Evolutionary conservation across 2,113 vertebrate species (phyloP).

Genomic region (Capreolus pygargus): DNA sequence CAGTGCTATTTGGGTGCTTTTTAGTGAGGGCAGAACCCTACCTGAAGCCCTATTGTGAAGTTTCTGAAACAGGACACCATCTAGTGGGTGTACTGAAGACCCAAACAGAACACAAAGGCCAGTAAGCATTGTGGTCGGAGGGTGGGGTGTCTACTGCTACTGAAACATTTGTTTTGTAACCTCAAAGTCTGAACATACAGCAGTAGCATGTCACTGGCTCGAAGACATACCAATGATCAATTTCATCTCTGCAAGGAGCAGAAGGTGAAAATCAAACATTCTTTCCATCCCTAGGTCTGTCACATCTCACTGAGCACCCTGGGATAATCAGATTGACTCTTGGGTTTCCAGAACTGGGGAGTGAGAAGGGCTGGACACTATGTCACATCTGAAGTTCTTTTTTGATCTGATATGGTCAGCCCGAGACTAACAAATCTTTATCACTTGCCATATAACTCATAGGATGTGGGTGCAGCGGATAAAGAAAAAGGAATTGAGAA

Average conservation of each 20-base stretch:
- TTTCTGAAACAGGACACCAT: constrained; percentile 1
- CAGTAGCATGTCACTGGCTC: neutral
- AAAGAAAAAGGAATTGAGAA: constrained; percentile 21
- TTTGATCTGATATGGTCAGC: neutral
- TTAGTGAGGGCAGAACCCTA: neutral
- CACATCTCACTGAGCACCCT: neutral
- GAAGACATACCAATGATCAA: neutral
- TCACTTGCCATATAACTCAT: neutral
- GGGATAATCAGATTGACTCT: neutral
- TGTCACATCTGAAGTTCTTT: neutral
- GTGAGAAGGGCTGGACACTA: neutral
- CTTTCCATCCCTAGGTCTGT: neutral
- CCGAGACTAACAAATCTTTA: neutral
- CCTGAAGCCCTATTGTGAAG: neutral
- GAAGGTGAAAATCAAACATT: neutral
- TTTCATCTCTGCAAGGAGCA: neutral
- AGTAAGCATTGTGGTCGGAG: neutral
- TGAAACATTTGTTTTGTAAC: neutral
- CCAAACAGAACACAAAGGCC: neutral
- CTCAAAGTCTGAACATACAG: neutral
- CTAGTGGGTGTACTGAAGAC: neutral
- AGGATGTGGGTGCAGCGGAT: neutral
- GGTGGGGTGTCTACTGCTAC: neutral
- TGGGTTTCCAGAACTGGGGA: neutral
- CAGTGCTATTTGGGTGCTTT: neutral